Conservation (phyloP, 2,113 vertebrate species). For the Bucco capensis region DNA sequence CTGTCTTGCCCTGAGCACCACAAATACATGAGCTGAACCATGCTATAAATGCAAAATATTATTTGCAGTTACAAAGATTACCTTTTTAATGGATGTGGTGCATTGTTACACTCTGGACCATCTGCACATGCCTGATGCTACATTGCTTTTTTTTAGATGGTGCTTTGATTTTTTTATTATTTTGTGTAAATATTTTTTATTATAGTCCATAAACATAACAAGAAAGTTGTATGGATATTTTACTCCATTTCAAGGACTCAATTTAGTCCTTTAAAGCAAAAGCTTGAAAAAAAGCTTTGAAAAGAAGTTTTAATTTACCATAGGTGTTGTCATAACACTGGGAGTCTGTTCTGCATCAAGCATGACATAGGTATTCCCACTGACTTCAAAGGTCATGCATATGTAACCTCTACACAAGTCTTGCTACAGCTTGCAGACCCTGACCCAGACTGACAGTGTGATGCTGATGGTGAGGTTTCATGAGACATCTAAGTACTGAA, state of each 20-base stretch:
- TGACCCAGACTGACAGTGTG: rapidly evolving
- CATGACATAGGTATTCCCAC: background rate
- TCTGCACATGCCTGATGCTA: background rate
- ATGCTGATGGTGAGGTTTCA: background rate
- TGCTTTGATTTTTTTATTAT: background rate
- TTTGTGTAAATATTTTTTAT: background rate
- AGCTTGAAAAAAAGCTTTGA: background rate
- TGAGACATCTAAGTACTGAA: rapidly evolving
- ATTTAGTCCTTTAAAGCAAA: background rate
- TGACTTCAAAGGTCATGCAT: background rate
- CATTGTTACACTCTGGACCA: background rate
- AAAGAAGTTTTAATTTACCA: background rate
- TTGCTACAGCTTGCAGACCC: background rate
- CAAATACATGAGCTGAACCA: background rate
- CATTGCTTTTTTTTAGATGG: background rate
- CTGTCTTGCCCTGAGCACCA: background rate
- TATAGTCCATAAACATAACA: background rate
- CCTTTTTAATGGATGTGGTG: background rate
- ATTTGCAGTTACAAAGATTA: background rate
- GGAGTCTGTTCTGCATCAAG: background rate
- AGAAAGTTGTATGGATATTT: background rate
- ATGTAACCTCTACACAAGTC: rapidly evolving
- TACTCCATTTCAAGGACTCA: background rate
- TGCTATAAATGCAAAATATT: background rate
- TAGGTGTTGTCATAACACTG: background rate